Conservation (phyloP, 92 coral and sea anemone species). For the Siderastrea siderea region DNA sequence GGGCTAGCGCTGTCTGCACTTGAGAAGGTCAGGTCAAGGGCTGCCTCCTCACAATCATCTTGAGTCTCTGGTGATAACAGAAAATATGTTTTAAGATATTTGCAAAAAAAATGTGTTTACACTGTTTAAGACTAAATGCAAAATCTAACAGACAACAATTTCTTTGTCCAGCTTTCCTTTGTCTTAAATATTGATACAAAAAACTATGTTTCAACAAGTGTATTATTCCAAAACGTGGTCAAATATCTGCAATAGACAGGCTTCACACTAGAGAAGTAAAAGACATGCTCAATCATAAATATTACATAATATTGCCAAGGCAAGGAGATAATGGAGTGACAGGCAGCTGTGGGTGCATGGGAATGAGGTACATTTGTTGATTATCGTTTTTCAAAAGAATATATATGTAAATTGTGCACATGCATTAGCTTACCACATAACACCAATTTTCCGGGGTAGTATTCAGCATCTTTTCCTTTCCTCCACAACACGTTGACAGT, state of each 20-base stretch:
- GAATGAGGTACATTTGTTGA: neutral
- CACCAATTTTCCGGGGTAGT: neutral
- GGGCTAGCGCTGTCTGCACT: neutral
- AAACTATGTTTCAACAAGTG: no score
- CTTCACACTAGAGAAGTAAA: no score
- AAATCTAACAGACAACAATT: neutral
- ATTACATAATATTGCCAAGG: no score
- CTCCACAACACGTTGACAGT: neutral
- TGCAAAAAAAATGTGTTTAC: neutral
- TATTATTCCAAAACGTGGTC: no score
- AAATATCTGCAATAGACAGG: no score
- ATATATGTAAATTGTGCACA: neutral
- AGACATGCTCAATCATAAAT: no score
- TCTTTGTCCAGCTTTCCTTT: neutral
- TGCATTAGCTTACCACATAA: conserved; percentile 8
- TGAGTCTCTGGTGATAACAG: neutral
- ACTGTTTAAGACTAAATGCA: neutral
- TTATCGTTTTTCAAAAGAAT: neutral
- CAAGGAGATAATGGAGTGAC: no score
- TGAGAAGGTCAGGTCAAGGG: neutral
- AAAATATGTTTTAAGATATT: no score
- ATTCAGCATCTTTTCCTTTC: neutral
- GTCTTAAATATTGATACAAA: no score
- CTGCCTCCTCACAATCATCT: neutral
- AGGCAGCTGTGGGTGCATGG: no score